A percentile compares a stretch with the other conserved stretches of the same genome.
phyloP scores from a whole-genome alignment of 2,113 vertebrate genomes.

The Hippocampus guttulatus region DNA sequence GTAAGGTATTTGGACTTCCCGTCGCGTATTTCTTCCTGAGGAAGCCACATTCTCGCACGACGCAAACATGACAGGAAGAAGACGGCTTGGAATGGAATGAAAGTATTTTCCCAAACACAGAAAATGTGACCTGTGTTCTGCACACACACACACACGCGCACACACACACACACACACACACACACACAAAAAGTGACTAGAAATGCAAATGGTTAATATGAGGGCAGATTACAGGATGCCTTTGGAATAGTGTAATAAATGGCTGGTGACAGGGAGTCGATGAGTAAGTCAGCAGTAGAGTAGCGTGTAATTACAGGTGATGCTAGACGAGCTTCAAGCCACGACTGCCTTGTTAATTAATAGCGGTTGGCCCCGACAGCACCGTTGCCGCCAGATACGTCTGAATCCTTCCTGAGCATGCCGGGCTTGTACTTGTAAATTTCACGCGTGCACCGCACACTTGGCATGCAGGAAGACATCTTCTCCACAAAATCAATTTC shows the following conservation, averaged over 20 bases:
- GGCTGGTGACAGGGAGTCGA: not conserved
- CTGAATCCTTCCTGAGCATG: not conserved
- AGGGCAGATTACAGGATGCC: not conserved
- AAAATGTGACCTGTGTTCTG: not conserved
- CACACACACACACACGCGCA: not conserved
- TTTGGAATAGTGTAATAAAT: not conserved
- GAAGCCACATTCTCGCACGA: slow-evolving; percentile 7
- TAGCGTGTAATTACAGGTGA: not conserved
- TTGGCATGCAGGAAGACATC: not conserved
- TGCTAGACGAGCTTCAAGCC: not conserved
- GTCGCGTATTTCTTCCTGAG: slow-evolving; percentile 38
- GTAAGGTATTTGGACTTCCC: slow-evolving; percentile 59
- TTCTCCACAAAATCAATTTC: slow-evolving; percentile 19
- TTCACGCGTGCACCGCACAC: not conserved
- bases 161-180: not conserved
- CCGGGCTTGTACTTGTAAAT: not conserved
- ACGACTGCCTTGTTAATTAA: not conserved
- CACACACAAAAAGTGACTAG: not conserved
- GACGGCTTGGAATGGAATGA: not conserved
- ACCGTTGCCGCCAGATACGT: not conserved
- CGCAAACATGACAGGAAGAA: slow-evolving; percentile 24
- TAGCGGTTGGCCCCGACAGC: not conserved
- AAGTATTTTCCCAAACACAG: not conserved
- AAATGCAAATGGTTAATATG: not conserved
- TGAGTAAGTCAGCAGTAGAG: not conserved